These are phyloP conservation scores for Salticus scenicus DNA, from an alignment of 2,888 invertebrate species.

Conservation along the genomic window DNA sequence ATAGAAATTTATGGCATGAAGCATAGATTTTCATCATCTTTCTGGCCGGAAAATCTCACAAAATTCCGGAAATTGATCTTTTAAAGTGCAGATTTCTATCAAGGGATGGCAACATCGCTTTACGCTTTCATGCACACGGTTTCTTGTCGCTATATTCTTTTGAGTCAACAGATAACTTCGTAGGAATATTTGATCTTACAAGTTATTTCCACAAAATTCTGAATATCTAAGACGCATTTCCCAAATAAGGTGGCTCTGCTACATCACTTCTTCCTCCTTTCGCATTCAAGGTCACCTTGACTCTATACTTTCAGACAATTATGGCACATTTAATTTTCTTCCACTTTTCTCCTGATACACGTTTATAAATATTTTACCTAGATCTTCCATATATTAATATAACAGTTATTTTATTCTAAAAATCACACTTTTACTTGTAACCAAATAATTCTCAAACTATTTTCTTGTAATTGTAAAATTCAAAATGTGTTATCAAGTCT, in stretches of 20 bases:
- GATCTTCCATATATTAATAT: too few relatives aligned
- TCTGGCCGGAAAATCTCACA: constrained; percentile 22
- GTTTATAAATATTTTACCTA: too few relatives aligned
- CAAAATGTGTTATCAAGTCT: too few relatives aligned
- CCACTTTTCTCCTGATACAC: too few relatives aligned
- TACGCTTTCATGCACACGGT: background rate
- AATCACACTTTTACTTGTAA: too few relatives aligned
- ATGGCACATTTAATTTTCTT: too few relatives aligned
- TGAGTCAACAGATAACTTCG: background rate
- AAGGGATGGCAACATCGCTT: background rate
- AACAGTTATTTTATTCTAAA: too few relatives aligned
- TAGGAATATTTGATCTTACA: background rate
- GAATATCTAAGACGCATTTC: background rate
- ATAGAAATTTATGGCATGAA: constrained; percentile 31
- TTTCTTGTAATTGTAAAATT: too few relatives aligned
- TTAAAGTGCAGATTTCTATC: constrained; percentile 29
- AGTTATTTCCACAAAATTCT: background rate
- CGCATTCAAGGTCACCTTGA: background rate
- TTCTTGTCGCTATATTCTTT: background rate
- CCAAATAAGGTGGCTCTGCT: background rate
- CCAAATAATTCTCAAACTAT: too few relatives aligned
- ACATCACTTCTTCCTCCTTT: background rate
- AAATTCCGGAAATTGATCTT: constrained; percentile 54
- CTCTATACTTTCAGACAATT: too few relatives aligned
- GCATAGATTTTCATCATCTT: constrained; percentile 20